Evolutionary conservation across 2,888 invertebrate genomes (phyloP).

Genomic region (Synergus japonicus): DNA sequence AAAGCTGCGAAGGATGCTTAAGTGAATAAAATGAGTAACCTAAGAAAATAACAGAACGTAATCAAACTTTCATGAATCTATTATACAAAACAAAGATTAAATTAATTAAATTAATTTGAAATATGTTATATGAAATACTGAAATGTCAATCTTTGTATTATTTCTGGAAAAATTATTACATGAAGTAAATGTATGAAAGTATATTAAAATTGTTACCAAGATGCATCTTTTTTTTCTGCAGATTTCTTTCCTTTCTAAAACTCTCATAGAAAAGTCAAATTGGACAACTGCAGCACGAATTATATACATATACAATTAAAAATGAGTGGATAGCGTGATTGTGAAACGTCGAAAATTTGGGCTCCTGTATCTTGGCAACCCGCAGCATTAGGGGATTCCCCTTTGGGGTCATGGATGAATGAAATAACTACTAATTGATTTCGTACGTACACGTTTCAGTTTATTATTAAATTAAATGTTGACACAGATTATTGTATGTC

Average conservation of each 20-base stretch:
- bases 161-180: no score
- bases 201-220: no score
- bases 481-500: slow-evolving; percentile 76
- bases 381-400: no score
- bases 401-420: no score
- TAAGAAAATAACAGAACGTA: background rate
- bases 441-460: slow-evolving; percentile 76
- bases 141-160: no score
- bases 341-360: background rate
- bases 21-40: background rate
- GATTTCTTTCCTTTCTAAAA: background rate
- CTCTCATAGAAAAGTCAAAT: background rate
- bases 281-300: background rate
- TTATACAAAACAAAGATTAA: no score
- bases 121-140: no score
- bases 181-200: no score
- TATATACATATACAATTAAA: background rate
- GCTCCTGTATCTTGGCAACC: background rate
- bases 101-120: no score
- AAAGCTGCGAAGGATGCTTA: background rate
- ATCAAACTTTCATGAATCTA: no score
- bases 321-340: background rate
- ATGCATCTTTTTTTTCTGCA: no score
- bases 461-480: slow-evolving; percentile 77
- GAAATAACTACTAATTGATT: slow-evolving; percentile 31